Evolutionary conservation across 2,888 invertebrate species (phyloP).

Genomic region (Drosophila gaucha): DNA sequence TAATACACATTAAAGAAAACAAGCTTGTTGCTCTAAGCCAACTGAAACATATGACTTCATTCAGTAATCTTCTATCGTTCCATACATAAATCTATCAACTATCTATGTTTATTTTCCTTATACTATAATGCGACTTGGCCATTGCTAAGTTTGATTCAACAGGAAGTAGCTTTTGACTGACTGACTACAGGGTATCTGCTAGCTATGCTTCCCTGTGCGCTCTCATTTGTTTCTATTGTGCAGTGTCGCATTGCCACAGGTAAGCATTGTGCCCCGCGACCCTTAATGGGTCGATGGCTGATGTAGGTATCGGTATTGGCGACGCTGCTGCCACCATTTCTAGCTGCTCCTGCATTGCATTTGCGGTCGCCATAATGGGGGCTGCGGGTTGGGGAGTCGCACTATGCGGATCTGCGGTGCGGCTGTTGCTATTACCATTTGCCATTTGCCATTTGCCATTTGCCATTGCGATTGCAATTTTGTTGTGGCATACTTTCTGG

Average conservation of each 20-base stretch:
- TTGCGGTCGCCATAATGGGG: conserved; percentile 65
- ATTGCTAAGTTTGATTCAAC: too few relatives aligned
- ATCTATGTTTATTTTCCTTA: too few relatives aligned
- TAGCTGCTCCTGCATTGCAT: conserved; percentile 56
- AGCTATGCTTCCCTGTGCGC: neutral
- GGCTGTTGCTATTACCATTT: conserved; percentile 37
- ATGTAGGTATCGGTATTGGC: conserved; percentile 20
- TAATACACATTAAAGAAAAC: too few relatives aligned
- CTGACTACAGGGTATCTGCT: conserved; percentile 7
- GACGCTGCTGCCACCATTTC: conserved; percentile 5
- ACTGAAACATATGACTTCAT: too few relatives aligned
- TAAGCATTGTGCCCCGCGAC: conserved; percentile 9
- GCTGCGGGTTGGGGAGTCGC: conserved; percentile 2
- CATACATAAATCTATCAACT: too few relatives aligned
- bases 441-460: conserved; percentile 23
- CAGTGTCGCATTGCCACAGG: conserved; percentile 63
- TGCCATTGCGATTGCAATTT: conserved; percentile 47
- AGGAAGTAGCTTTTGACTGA: too few relatives aligned
- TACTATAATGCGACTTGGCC: too few relatives aligned
- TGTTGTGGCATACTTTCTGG: conserved; percentile 58
- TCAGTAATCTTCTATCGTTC: too few relatives aligned
- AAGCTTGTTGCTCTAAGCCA: too few relatives aligned
- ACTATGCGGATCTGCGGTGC: conserved; percentile 22
- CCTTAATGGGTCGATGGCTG: conserved; percentile 24
- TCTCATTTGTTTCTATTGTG: conserved; percentile 19